Conservation (phyloP, 2,888 invertebrate species). For the Papilio demoleus region DNA sequence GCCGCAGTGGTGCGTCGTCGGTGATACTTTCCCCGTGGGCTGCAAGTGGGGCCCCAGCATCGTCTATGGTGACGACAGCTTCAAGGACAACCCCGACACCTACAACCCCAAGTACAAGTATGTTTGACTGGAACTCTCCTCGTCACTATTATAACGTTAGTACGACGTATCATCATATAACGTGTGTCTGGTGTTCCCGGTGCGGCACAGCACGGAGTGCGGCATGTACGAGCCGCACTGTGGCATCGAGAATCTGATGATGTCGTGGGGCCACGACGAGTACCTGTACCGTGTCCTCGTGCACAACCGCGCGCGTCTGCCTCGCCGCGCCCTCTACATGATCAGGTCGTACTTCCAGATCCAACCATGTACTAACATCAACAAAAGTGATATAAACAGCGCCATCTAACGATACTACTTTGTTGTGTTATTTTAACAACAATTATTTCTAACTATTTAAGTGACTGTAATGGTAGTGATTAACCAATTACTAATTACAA, state of each 20-base stretch:
- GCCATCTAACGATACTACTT: background rate
- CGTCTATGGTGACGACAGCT: conserved; percentile 92
- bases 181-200: background rate
- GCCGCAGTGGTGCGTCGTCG: conserved; percentile 98
- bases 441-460: background rate
- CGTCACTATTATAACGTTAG: background rate
- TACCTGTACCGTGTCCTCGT: conserved; percentile 92
- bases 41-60: conserved; percentile 90
- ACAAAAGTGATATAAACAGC: background rate
- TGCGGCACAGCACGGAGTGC: background rate
- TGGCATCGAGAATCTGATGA: conserved; percentile 92
- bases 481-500: background rate
- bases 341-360: background rate
- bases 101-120: conserved; percentile 89
- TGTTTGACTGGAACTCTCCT: conserved; percentile 44
- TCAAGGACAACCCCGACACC: conserved; percentile 90
- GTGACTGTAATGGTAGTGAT: background rate
- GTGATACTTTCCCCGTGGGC: conserved; percentile 98
- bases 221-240: conserved; percentile 94
- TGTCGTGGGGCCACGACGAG: conserved; percentile 99
- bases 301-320: conserved; percentile 2
- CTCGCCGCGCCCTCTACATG: background rate
- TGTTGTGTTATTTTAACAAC: background rate
- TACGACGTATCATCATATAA: background rate
- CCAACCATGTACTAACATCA: background rate